A percentile compares a stretch with the other conserved stretches of the same genome.
Evolutionary conservation across 2,888 invertebrate genomes (phyloP).

Genomic region (Thecophora atra): DNA sequence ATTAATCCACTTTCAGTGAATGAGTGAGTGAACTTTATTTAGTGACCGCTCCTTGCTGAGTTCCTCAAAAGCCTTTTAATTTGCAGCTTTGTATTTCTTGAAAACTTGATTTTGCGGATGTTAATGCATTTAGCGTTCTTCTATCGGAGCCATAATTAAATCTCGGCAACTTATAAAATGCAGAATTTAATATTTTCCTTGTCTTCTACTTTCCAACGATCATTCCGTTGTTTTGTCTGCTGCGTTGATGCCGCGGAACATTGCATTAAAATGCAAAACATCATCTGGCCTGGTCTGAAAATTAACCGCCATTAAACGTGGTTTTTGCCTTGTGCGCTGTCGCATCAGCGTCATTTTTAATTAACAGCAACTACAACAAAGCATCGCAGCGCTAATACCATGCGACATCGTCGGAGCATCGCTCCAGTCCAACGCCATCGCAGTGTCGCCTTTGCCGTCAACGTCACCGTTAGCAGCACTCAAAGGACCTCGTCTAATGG

Average conservation of each 20-base stretch:
- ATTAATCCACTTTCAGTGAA: not conserved
- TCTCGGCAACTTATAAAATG: constrained; percentile 7
- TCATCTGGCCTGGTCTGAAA: not conserved
- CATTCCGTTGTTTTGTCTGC: not conserved
- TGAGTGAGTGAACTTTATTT: too few species aligned
- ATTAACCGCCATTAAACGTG: constrained; percentile 37
- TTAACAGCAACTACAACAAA: constrained; percentile 29
- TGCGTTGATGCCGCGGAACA: not conserved
- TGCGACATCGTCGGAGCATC: not conserved
- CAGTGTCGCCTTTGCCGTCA: too few species aligned
- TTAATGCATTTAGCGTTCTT: constrained; percentile 4
- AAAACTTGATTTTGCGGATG: not conserved
- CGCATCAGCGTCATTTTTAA: constrained; percentile 33
- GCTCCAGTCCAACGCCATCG: not conserved
- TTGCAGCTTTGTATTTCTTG: not conserved
- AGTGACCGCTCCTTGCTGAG: too few species aligned
- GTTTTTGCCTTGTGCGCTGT: constrained; percentile 9
- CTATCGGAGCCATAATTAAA: not conserved
- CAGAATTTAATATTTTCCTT: not conserved
- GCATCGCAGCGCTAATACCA: not conserved
- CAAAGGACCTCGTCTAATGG: constrained; percentile 2
- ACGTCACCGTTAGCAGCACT: not conserved
- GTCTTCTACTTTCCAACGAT: not conserved
- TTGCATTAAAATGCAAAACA: constrained; percentile 13
- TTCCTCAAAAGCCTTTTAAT: not conserved